Percentiles rank a stretch among this genome's conserved stretches.
These are phyloP conservation scores for Xestobium rufovillosum DNA, from an alignment of 2,888 invertebrate genomes.

Conservation along the genomic window DNA sequence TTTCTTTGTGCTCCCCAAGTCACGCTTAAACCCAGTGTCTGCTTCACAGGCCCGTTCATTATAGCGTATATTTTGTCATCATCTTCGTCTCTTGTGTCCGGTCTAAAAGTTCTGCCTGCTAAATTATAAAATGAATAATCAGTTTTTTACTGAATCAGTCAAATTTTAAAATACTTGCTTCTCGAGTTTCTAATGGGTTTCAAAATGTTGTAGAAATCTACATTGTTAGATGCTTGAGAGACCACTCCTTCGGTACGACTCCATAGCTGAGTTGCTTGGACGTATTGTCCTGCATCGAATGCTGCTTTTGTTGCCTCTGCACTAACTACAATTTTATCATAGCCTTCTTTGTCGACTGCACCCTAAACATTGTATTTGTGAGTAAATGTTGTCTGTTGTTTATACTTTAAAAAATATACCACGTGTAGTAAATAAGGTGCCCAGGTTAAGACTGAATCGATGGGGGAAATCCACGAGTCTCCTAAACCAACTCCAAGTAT, in stretches of 20 bases:
- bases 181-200: no score
- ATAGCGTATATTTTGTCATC: no score
- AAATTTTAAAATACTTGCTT: no score
- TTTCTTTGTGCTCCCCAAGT: slow-evolving; percentile 62
- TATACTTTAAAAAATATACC: slow-evolving; percentile 47
- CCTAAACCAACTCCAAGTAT: slow-evolving; percentile 75
- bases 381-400: slow-evolving; percentile 1
- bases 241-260: slow-evolving; percentile 50
- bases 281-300: slow-evolving; percentile 47
- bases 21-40: slow-evolving; percentile 59
- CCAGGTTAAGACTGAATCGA: slow-evolving; percentile 79
- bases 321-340: slow-evolving; percentile 47
- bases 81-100: no score
- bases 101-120: no score
- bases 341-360: slow-evolving; percentile 61
- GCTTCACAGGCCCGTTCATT: slow-evolving; percentile 48
- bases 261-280: slow-evolving; percentile 50
- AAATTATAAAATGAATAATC: no score
- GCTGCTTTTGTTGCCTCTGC: slow-evolving; percentile 27
- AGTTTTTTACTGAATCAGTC: no score
- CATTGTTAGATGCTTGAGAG: slow-evolving; percentile 51
- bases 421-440: slow-evolving; percentile 68
- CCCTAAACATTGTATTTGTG: slow-evolving; percentile 39
- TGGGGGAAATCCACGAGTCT: slow-evolving; percentile 85
- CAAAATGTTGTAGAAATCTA: slow-evolving; percentile 79